Evolutionary conservation across 2,888 invertebrate species (phyloP).

Genomic region (Hemicrepidius hirtus): DNA sequence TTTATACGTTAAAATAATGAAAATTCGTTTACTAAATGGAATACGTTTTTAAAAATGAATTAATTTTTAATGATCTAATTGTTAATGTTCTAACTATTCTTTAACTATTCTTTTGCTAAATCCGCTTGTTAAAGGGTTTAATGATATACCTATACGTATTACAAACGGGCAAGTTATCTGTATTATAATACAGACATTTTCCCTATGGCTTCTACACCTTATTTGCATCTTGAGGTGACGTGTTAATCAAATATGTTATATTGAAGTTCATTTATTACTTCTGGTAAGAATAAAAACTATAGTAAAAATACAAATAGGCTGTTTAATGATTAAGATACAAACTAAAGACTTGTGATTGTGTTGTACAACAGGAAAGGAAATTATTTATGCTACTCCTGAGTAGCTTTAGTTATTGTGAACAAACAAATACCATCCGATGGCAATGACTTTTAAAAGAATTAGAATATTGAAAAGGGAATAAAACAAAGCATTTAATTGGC

Average conservation of each 20-base stretch:
- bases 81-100: slow-evolving; percentile 23
- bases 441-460: slow-evolving; percentile 21
- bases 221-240: slow-evolving; percentile 35
- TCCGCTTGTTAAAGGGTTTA: slow-evolving; percentile 31
- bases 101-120: slow-evolving; percentile 4
- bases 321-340: not conserved
- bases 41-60: no score
- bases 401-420: not conserved
- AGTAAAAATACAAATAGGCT: slow-evolving; percentile 30
- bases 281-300: slow-evolving; percentile 23
- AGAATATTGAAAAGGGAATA: not conserved
- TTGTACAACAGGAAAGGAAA: not conserved
- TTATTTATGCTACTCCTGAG: not conserved
- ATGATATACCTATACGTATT: slow-evolving; percentile 7
- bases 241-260: slow-evolving; percentile 39
- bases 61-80: slow-evolving; percentile 17
- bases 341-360: no score
- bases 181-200: slow-evolving; percentile 37
- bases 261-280: slow-evolving; percentile 37
- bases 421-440: slow-evolving; percentile 4
- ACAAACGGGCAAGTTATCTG: slow-evolving; percentile 28
- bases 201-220: slow-evolving; percentile 26
- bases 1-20: no score
- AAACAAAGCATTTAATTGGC: slow-evolving; percentile 2
- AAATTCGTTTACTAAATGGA: no score